Base-by-base conservation (phyloP, 2,888 invertebrate species). In the Drosophila incognita region DNA sequence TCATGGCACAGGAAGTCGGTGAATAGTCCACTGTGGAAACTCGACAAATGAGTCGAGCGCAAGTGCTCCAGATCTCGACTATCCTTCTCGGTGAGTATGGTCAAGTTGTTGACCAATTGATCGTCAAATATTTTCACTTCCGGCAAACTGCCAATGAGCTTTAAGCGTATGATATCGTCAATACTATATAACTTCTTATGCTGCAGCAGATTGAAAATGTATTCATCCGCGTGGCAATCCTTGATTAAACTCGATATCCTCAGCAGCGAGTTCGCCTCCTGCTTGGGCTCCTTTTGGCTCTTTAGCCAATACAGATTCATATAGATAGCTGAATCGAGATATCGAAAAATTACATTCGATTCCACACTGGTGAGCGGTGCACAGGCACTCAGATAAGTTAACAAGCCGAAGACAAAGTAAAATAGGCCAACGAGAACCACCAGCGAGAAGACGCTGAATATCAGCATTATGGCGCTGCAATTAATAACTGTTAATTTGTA, bases 401-500 rank as follows among this genome's bases (percentile, higher is more conserved):
- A 92, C 18, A 96, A 94, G 33, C 97, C 97, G n/a, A 94, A 92
- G 53, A 96, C 85, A 94, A 97, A 96, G 92, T 96, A 95, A 5
- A 93, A 94, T 18, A 96, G 93, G 53, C 96, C 95, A 77, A 96
- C 94, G 31, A 95, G 92, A 86, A 96, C 95, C 69, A 97, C 93
- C 51, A 95, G 92, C 33, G 96, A 95, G 75, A 96, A 96, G 75
- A 96, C 94, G 57, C 96, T 90, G 94, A 98, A 97, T 92, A 97
- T 97, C 73, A 97, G 93, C 91, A 95, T 95, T 70, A 96, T 95
- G 70, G 95, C 96, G 91, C 97, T 97, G 93, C 2, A 40, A 42
- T 8, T 1, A 6, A 54, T 18, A 10, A 18, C 1, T 0, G 0
- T 36, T 18, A 6, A 3, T 15, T 8, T n/a, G 8, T 33, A 8